These are phyloP conservation scores for Hypothenemus hampei DNA, from an alignment of 1,140 invertebrate genomes.

Conservation along the genomic window DNA sequence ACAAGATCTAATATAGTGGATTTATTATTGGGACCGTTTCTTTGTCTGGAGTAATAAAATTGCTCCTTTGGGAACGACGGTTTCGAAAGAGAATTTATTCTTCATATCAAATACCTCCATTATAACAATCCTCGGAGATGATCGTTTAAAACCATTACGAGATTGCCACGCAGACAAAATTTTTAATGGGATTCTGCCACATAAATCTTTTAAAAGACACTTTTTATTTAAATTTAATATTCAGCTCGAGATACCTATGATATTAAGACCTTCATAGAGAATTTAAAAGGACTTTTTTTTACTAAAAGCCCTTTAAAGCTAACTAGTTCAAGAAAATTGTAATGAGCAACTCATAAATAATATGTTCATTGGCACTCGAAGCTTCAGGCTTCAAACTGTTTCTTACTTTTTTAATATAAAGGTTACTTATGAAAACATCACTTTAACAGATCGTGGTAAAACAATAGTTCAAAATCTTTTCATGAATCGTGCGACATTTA, in stretches of 20 bases:
- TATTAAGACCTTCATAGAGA: constrained; percentile 8
- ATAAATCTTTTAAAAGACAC: constrained; percentile 21
- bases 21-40: not conserved
- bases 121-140: constrained; percentile 17
- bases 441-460: too few species aligned
- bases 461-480: too few species aligned
- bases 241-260: constrained; percentile 1
- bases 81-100: constrained; percentile 6
- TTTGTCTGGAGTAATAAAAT: not conserved
- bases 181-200: constrained; percentile 15
- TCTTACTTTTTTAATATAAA: too few species aligned
- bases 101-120: constrained; percentile 4
- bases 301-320: too few species aligned
- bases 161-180: constrained; percentile 19
- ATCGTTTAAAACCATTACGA: constrained; percentile 19
- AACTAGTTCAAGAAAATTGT: too few species aligned
- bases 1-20: not conserved
- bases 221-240: constrained; percentile 23
- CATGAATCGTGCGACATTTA: too few species aligned
- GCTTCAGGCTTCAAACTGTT: too few species aligned
- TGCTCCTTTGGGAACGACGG: not conserved
- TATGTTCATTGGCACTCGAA: too few species aligned
- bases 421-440: too few species aligned
- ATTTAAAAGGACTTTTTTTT: too few species aligned
- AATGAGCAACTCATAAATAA: too few species aligned